Base-by-base conservation (phyloP, 2,888 invertebrate genomes). In the Drosophila atripex region DNA sequence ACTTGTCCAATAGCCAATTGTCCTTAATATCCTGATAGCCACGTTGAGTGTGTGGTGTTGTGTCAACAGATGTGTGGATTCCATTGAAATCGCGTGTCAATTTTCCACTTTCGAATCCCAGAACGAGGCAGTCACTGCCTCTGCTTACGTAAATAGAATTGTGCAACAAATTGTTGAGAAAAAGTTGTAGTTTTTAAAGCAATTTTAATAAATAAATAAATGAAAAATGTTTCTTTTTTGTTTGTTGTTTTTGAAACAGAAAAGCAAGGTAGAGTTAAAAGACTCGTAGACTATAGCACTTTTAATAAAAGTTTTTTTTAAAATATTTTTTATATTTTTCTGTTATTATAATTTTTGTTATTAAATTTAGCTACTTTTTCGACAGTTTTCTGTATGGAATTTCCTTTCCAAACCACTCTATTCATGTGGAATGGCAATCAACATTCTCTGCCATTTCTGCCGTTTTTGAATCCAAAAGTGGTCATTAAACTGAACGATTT, bases 401-500 rank as follows among this genome's bases (percentile, higher is more conserved):
- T 28, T 28, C 28, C 28, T 28, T 28, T 28, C 28, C 9, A 28
- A 8, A 28, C 28, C 2, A 2, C 28, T 28, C 8, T 9, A 28
- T 28, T 28, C 9, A 28, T 28, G 28, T 9, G 28, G 46, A 32
- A 11, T 61, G 63, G 63, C 63, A 63, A 45, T 64, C 52, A 35
- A 16, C 12, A 7, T 14, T 16, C 14, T 23, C 39, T 45, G 21
- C 3, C 59, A 21, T 38, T 59, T n/a, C n/a, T n/a, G n/a, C n/a
- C 59, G 49, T 52, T 54, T 60, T 64, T 57, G 46, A 46, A 25
- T 39, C 58, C 21, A 18, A 41, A 65, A 63, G 65, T 52, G 71
- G 66, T 65, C 55, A 80, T 86, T 84, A 76, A 70, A 41, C 71
- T 80, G 80, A 86, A 86, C 82, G 76, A 86, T 78, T 87, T 86